phyloP scores from a whole-genome alignment of 2,888 invertebrate species.

The Callyntrura sp. region DNA sequence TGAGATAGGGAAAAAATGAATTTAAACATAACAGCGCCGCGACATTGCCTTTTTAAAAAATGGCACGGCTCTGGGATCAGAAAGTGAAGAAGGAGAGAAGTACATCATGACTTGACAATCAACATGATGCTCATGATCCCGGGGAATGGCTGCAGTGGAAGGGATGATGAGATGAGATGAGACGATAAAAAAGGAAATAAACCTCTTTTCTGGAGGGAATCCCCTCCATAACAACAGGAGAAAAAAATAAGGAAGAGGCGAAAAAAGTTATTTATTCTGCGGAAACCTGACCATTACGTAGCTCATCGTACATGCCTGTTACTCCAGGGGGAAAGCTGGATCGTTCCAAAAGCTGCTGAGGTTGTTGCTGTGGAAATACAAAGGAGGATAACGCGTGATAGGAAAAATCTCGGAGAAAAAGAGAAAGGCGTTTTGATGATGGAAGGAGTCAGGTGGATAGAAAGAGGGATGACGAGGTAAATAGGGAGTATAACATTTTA shows the following conservation, averaged over 20 bases:
- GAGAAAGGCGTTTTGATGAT: not conserved
- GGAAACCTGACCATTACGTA: not conserved
- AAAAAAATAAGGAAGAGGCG: no score
- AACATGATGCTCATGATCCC: conserved; percentile 11
- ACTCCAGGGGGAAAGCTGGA: not conserved
- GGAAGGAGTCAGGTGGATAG: not conserved
- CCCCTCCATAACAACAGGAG: not conserved
- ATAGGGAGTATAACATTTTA: conserved; percentile 23
- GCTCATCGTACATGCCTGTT: conserved; percentile 2
- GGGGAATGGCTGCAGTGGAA: not conserved
- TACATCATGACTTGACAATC: conserved; percentile 34
- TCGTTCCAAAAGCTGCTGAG: not conserved
- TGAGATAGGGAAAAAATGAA: no score
- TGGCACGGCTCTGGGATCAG: not conserved
- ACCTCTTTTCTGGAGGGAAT: no score
- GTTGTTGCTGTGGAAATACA: not conserved
- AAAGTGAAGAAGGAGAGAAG: not conserved
- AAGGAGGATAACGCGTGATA: not conserved
- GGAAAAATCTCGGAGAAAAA: not conserved
- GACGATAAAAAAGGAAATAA: conserved; percentile 31
- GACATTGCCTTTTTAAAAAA: not conserved
- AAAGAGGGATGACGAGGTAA: not conserved
- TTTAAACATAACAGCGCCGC: no score
- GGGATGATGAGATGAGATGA: conserved; percentile 7
- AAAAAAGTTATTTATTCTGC: not conserved